Conservation (phyloP, 2,113 vertebrate species). For the Recurvirostra avosetta region DNA sequence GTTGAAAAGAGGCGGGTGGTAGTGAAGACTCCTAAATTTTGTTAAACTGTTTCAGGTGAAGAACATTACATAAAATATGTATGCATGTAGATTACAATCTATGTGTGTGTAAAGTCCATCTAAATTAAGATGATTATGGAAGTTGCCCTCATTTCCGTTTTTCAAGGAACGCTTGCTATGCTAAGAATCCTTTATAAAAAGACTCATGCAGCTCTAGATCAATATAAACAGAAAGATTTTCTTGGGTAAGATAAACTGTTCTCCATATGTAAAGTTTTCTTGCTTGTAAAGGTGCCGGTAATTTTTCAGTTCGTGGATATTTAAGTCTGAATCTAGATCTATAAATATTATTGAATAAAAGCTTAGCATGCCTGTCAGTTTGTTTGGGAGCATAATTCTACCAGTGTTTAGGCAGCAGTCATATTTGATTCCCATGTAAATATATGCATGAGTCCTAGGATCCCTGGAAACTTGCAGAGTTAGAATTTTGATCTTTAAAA, state of each 20-base stretch:
- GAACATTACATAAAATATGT: background rate
- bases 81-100: background rate
- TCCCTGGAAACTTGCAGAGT: background rate
- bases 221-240: background rate
- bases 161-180: background rate
- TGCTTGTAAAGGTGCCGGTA: background rate
- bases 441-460: background rate
- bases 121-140: background rate
- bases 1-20: background rate
- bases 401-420: background rate
- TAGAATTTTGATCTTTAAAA: constrained; percentile 5
- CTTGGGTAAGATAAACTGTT: background rate
- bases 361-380: background rate
- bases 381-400: background rate
- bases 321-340: background rate
- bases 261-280: background rate
- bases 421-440: background rate
- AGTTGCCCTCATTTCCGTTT: background rate
- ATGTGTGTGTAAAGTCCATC: background rate
- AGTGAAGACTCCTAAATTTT: background rate
- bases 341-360: background rate
- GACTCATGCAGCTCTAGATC: background rate
- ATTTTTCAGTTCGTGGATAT: background rate
- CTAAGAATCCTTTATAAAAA: background rate
- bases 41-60: background rate